A percentile compares a stretch with the other conserved stretches of the same genome.
Evolutionary conservation across 2,113 vertebrate species (phyloP).

Genomic region (Pedionomus torquatus): DNA sequence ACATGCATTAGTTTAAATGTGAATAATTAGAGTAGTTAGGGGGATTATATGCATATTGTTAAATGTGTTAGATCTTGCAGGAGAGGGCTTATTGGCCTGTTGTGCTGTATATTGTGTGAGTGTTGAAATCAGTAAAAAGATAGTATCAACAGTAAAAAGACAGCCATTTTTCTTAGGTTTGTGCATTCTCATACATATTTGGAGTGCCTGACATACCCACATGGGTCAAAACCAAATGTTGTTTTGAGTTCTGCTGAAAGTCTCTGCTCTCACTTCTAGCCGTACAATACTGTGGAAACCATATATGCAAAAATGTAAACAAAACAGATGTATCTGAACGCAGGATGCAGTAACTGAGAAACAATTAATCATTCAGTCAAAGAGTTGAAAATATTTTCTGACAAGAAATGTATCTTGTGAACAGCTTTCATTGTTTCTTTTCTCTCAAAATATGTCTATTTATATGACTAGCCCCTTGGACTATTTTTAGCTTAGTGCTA

Average conservation of each 20-base stretch:
- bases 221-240: neutral
- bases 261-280: neutral
- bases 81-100: neutral
- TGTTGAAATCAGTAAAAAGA: neutral
- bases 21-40: neutral
- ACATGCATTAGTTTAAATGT: neutral
- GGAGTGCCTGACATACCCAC: neutral
- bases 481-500: neutral
- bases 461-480: neutral
- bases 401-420: neutral
- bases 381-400: neutral
- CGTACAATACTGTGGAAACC: neutral
- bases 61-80: neutral
- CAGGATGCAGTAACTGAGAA: neutral
- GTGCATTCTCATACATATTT: neutral
- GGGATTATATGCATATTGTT: neutral
- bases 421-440: neutral
- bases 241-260: neutral
- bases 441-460: neutral
- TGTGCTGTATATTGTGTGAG: neutral
- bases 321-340: neutral
- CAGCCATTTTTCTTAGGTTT: neutral
- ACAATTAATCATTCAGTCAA: neutral
- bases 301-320: neutral
- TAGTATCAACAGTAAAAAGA: neutral